Base-by-base conservation (phyloP, 2,113 vertebrate genomes). In the Leptosomus discolor region DNA sequence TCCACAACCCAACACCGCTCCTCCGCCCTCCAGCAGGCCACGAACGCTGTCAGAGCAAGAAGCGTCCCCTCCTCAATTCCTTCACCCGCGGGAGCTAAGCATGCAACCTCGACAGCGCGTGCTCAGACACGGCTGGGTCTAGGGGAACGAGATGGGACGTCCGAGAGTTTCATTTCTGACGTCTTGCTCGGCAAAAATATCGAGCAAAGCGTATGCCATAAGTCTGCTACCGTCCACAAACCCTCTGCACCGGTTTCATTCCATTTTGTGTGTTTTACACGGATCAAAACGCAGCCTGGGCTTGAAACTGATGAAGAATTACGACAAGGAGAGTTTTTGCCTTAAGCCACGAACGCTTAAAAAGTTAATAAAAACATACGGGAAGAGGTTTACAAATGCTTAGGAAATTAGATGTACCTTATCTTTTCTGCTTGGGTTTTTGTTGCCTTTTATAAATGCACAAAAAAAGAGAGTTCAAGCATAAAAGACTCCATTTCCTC, bases 371-470 rank as follows among this genome's bases (percentile, higher is more conserved):
- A 56, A 78, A 73, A 85, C 20, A 64, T n/a, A 82, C 8, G 53
- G 46, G 51, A 90, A 45, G 26, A 84, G 20, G 8, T 54, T 94
- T 64, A 82, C 39, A 84, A 85, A 71, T 32, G 39, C 61, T 95
- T 92, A 92, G 68, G 90, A 91, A 78, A 84, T 68, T 41, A 67
- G 75, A 92, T 71, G 88, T 94, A 95, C 82, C 91, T 92, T 75
- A 85, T 80, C 73, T 89, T 79, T 95, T 74, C 85, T 95, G 89
- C 78, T 77, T 88, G 90, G 74, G 67, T 93, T 94, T 96, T 92
- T 95, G 92, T 71, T 80, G 90, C 67, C 83, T 93, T 97, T 97
- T 92, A 90, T 45, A 96, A 93, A 94, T 32, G 77, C 63, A 94
- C 67, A 90, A 78, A 97, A 89, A 90, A 71, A 93, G 82, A 90